phyloP scores from a whole-genome alignment of 2,888 invertebrate genomes.

The Electrophaes corylata region DNA sequence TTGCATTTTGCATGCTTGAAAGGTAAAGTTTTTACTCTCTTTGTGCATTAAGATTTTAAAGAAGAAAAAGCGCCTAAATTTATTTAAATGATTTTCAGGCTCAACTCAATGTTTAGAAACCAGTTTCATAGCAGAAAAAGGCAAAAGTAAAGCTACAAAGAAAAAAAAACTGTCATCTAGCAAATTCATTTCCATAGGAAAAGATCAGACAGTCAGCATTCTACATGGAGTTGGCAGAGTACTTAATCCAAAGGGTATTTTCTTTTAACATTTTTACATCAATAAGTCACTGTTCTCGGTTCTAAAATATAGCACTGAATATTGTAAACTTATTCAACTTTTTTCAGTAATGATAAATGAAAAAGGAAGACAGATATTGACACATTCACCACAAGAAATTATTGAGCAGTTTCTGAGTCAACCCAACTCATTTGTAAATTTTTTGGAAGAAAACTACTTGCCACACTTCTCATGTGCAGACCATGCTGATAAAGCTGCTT shows the following conservation, averaged over 20 bases:
- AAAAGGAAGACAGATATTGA: slow-evolving; percentile 70
- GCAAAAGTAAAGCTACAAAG: slow-evolving; percentile 69
- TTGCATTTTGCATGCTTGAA: slow-evolving; percentile 91
- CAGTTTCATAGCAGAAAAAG: slow-evolving; percentile 58
- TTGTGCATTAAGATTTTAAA: too few relatives aligned
- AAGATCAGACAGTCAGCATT: slow-evolving; percentile 89
- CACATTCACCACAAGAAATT: slow-evolving; percentile 86
- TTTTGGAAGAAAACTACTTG: slow-evolving; percentile 90
- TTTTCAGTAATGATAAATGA: slow-evolving; percentile 61
- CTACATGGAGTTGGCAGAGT: slow-evolving; percentile 91
- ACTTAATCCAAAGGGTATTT: slow-evolving; percentile 89
- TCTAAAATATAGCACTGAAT: too few relatives aligned
- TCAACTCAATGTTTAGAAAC: slow-evolving; percentile 67
- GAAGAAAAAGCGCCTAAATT: too few relatives aligned
- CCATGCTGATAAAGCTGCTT: slow-evolving; percentile 84
- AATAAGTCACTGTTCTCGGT: too few relatives aligned
- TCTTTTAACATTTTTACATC: slow-evolving; percentile 3
- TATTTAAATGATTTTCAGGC: slow-evolving; percentile 49
- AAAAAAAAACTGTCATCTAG: slow-evolving; percentile 67
- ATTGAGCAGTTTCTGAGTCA: slow-evolving; percentile 88
- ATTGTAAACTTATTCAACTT: background rate
- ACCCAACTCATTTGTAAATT: slow-evolving; percentile 86
- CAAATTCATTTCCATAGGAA: slow-evolving; percentile 82
- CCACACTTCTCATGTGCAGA: slow-evolving; percentile 88
- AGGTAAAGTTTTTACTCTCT: too few relatives aligned